A percentile compares a stretch with the other conserved stretches of the same genome.
phyloP scores from a whole-genome alignment of 2,888 invertebrate genomes.

The Chrysina gloriosa region DNA sequence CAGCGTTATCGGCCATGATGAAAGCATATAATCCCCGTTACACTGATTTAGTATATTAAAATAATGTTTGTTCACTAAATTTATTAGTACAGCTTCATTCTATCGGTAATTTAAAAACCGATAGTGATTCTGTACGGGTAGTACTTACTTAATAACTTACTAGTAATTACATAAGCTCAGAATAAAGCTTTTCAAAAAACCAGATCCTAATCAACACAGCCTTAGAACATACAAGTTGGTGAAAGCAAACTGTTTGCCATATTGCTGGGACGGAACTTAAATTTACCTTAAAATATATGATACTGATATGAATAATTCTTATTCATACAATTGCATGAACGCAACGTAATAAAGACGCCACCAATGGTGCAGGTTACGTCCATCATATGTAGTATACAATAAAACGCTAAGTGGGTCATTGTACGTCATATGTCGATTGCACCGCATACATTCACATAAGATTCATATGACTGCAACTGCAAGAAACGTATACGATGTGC shows the following conservation, averaged over 20 bases:
- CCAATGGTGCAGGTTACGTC: slow-evolving; percentile 34
- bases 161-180: too few species aligned
- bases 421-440: not conserved
- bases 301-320: slow-evolving; percentile 43
- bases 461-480: not conserved
- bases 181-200: too few species aligned
- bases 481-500: not conserved
- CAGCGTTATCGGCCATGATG: too few species aligned
- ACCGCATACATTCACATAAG: slow-evolving; percentile 1
- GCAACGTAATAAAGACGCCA: slow-evolving; percentile 45
- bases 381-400: not conserved
- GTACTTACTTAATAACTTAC: too few species aligned
- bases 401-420: slow-evolving; percentile 30
- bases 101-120: too few species aligned
- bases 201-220: too few species aligned
- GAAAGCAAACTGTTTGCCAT: not conserved
- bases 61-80: too few species aligned
- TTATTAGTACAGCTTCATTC: too few species aligned
- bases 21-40: too few species aligned
- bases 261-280: not conserved
- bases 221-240: too few species aligned
- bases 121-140: too few species aligned
- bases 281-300: slow-evolving; percentile 41
- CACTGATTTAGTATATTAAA: too few species aligned
- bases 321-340: slow-evolving; percentile 48